These are phyloP conservation scores for Gymnobelideus leadbeateri DNA, from an alignment of 2,113 vertebrate species.

Conservation along the genomic window DNA sequence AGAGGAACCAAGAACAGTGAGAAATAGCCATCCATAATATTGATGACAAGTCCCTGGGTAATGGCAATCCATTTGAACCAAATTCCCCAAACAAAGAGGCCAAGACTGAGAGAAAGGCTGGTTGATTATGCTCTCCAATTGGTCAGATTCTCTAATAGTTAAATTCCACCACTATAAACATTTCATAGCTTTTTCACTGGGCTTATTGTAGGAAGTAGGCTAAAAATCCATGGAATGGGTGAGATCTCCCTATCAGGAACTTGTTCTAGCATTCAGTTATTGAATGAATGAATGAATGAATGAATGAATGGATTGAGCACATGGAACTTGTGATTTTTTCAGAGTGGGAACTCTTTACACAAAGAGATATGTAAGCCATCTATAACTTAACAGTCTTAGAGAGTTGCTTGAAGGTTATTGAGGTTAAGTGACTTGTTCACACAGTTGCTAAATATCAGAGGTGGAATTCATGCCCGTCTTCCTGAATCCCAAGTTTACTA, in stretches of 20 bases:
- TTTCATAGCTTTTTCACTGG: background rate
- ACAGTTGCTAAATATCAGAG: background rate
- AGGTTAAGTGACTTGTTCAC: background rate
- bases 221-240: background rate
- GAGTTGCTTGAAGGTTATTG: background rate
- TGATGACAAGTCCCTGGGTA: background rate
- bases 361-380: background rate
- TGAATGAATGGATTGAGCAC: background rate
- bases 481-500: background rate
- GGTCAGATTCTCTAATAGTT: background rate
- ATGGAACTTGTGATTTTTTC: background rate
- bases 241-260: background rate
- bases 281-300: background rate
- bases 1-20: background rate
- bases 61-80: background rate
- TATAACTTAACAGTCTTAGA: background rate
- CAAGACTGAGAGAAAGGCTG: background rate
- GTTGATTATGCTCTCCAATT: background rate
- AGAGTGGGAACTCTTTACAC: background rate
- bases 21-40: background rate
- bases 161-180: background rate
- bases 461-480: background rate
- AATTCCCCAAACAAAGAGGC: background rate
- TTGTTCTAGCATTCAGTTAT: background rate
- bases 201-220: background rate